phyloP scores from a whole-genome alignment of 1,140 invertebrate genomes.

The Aphidius gifuensis region DNA sequence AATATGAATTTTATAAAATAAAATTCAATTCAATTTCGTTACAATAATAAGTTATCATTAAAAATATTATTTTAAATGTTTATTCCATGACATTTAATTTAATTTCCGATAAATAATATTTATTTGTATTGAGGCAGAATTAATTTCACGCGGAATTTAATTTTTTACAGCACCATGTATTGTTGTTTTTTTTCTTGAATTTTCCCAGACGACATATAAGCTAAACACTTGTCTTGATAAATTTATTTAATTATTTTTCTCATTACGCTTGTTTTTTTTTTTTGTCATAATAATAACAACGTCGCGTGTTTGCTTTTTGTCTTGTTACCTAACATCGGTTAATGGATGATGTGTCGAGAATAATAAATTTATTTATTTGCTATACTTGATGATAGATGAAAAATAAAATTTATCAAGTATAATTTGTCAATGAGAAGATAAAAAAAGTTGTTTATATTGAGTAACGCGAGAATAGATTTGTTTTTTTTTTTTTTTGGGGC shows the following conservation, averaged over 20 bases:
- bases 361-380: neutral
- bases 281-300: slow-evolving; percentile 17
- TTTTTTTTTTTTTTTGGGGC: neutral
- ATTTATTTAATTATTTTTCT: neutral
- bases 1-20: slow-evolving; percentile 2
- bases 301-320: slow-evolving; percentile 31
- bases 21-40: neutral
- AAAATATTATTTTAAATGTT: no score
- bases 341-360: slow-evolving; percentile 32
- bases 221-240: neutral
- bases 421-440: slow-evolving; percentile 15
- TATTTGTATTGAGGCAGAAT: slow-evolving; percentile 16
- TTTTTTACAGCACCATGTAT: slow-evolving; percentile 28
- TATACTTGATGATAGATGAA: slow-evolving; percentile 11
- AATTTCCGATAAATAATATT: neutral
- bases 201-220: neutral
- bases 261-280: slow-evolving; percentile 41
- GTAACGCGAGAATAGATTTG: slow-evolving; percentile 22
- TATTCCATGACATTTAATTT: no score
- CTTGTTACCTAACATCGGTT: slow-evolving; percentile 40
- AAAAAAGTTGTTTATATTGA: slow-evolving; percentile 9
- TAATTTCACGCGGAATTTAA: slow-evolving; percentile 1
- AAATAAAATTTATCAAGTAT: slow-evolving; percentile 8
- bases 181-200: neutral
- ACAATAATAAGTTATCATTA: no score